phyloP scores from a whole-genome alignment of 2,888 invertebrate species.

The Aquatica leii region DNA sequence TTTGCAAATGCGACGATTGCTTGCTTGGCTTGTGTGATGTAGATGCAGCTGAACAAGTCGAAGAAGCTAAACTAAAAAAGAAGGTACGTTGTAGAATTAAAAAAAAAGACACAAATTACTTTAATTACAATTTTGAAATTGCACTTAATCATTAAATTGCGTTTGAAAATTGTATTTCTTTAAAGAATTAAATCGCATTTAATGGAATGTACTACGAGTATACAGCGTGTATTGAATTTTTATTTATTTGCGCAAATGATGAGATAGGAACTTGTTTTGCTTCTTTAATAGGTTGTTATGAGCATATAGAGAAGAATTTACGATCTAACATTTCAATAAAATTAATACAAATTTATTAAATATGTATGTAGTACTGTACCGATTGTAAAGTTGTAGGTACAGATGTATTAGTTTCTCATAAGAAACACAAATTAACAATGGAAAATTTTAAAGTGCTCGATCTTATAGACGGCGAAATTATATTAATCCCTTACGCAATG shows the following conservation, averaged over 20 bases:
- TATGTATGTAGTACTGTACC: neutral
- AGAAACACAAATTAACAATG: too few species aligned
- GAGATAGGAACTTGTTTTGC: constrained; percentile 15
- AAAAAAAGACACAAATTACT: too few species aligned
- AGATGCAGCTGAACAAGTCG: constrained; percentile 67
- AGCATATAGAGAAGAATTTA: constrained; percentile 22
- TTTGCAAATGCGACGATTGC: constrained; percentile 86
- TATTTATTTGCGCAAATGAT: constrained; percentile 13
- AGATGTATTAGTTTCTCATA: neutral
- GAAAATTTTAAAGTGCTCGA: constrained; percentile 18
- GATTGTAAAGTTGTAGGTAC: neutral
- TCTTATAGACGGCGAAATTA: constrained; percentile 15
- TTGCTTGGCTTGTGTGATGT: constrained; percentile 82
- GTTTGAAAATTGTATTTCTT: too few species aligned
- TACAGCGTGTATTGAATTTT: neutral
- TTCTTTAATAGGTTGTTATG: constrained; percentile 18
- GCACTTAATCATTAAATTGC: too few species aligned
- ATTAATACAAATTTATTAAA: constrained; percentile 18
- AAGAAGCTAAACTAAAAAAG: constrained; percentile 63
- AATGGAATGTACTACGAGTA: neutral
- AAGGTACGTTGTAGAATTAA: constrained; percentile 65
- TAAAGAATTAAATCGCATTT: too few species aligned
- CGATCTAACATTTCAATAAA: constrained; percentile 14
- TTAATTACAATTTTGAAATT: neutral
- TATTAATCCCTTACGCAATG: constrained; percentile 37